Percentiles rank a stretch among this genome's conserved stretches.
Evolutionary conservation across 2,113 vertebrate genomes (phyloP).

Genomic region (Nycticryphes semicollaris): DNA sequence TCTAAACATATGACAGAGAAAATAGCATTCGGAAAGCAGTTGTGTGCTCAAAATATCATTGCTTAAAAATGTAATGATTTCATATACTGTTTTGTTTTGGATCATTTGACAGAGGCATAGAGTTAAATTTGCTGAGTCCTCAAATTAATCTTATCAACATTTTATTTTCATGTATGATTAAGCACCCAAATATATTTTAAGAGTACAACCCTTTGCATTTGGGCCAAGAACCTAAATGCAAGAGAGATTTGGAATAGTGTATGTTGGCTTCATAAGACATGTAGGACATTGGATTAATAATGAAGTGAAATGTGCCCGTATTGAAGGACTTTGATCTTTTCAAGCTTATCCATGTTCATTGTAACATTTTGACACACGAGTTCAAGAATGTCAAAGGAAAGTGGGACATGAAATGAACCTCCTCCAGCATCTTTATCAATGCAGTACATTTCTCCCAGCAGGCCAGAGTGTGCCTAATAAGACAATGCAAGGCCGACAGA

Average conservation of each 20-base stretch:
- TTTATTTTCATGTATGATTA: neutral
- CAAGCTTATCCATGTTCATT: neutral
- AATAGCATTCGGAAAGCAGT: neutral
- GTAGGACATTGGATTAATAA: slow-evolving; percentile 23
- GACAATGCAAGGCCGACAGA: slow-evolving; percentile 48
- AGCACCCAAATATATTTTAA: neutral
- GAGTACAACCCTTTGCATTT: neutral
- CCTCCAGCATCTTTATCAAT: slow-evolving; percentile 59
- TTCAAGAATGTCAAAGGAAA: slow-evolving; percentile 13
- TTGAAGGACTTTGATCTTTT: slow-evolving; percentile 29
- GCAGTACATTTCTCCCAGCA: slow-evolving; percentile 41
- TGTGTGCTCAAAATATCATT: slow-evolving; percentile 9
- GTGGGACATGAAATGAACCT: slow-evolving; percentile 47
- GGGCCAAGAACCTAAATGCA: neutral
- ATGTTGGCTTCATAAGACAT: neutral
- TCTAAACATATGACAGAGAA: slow-evolving; percentile 41
- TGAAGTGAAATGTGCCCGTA: neutral
- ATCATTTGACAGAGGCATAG: neutral
- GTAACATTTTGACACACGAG: slow-evolving; percentile 20
- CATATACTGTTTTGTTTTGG: neutral
- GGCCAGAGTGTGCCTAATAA: slow-evolving; percentile 46
- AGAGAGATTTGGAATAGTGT: neutral
- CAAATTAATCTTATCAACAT: neutral
- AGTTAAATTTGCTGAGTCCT: neutral
- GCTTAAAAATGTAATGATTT: neutral